Conservation (phyloP, 2,113 vertebrate genomes). For the Rattus rattus region DNA sequence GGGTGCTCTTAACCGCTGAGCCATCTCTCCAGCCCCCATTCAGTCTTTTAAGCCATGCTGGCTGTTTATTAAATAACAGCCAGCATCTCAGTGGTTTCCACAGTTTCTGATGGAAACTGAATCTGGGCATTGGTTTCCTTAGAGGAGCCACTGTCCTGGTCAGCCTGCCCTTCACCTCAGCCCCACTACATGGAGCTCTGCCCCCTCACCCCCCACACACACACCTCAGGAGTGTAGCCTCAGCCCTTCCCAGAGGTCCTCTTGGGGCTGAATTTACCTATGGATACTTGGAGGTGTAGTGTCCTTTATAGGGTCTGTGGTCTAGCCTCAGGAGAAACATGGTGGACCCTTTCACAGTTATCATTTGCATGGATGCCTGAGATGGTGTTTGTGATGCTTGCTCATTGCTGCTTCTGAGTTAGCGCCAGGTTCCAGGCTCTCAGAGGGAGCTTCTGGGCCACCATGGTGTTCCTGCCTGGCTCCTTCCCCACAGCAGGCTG, state of each 20-base stretch:
- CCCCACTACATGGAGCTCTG: not conserved
- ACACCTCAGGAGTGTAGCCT: not conserved
- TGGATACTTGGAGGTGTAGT: not conserved
- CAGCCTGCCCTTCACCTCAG: not conserved
- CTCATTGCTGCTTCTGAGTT: not conserved
- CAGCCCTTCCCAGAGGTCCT: not conserved
- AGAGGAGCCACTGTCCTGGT: not conserved
- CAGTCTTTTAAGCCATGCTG: not conserved
- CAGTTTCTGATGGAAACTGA: not conserved
- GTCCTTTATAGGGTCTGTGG: not conserved
- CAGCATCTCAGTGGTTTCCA: not conserved
- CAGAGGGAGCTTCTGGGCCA: not conserved
- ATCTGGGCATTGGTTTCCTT: not conserved
- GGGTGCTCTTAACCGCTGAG: no score
- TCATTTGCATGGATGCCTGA: not conserved
- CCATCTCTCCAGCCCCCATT: no score
- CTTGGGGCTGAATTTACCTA: no score
- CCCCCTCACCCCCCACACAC: no score
- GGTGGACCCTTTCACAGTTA: fast-evolving
- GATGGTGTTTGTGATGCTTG: not conserved
- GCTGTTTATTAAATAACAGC: not conserved
- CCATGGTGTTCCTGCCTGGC: not conserved
- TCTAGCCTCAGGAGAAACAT: not conserved
- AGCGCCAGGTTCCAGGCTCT: not conserved
- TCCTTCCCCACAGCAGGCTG: not conserved